Base-by-base conservation (phyloP, 2,797 vertebrate species). In the Pangasius macronema region DNA sequence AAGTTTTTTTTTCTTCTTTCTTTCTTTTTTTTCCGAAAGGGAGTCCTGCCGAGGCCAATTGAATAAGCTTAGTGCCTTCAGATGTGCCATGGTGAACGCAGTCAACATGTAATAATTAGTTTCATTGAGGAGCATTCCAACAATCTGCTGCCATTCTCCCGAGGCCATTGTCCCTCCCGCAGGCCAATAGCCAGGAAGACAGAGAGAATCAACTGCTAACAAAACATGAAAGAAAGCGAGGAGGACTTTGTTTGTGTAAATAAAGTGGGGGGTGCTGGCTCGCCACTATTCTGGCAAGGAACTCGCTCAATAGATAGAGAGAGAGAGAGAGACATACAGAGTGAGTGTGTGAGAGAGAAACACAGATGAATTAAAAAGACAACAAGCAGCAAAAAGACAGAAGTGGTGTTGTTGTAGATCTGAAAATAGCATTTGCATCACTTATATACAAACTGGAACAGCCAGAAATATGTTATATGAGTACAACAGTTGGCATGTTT, bases 71-170 rank as follows among this genome's bases (percentile, higher is more conserved):
- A 97, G 97, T 97, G 98, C 98, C 97, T 98, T 97, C 96, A 97
- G 97, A 98, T 97, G 96, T 98, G 98, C 98, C 98, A 99, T 99
- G 98, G 98, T 99, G 98, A 99, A 98, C 97, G 97, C 97, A 99
- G 97, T 99, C 97, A 99, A 99, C 98, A 99, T 99, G 97, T 99
- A 99, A 99, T 99, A 99, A 99, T 99, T 99, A 98, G 98, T 98
- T 98, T 99, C 98, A 99, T 98, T 99, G 98, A 98, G 97, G 97
- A 96, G 97, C 98, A 99, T 99, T 99, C 98, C 97, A 98, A 98
- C 98, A 99, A 99, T 99, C 98, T 99, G 98, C 98, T 99, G 97
- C 97, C 96, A 98, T 99, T 99, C 98, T 98, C 97, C 97, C 95
- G 96, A 96, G 94, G 97, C 94, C 94, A 99, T 99, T 99, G 98